phyloP scores from a whole-genome alignment of 2,113 vertebrate genomes.

The Gyps fulvus region DNA sequence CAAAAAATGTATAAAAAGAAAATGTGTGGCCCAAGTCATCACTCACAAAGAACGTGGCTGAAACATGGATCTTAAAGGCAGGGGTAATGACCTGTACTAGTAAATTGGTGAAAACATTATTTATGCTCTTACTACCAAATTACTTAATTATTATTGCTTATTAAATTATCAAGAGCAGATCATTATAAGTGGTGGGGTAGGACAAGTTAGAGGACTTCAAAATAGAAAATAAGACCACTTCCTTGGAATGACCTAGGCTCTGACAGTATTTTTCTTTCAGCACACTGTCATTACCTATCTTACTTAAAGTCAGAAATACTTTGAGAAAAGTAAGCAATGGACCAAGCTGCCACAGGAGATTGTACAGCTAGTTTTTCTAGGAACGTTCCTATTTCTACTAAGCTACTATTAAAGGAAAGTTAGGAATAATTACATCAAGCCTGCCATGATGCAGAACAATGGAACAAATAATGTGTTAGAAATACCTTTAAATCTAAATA shows the following conservation, averaged over 20 bases:
- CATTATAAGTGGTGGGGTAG: not conserved
- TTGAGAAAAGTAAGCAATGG: not conserved
- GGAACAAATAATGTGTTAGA: not conserved
- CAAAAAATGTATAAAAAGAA: not conserved
- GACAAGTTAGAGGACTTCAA: not conserved
- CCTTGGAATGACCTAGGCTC: not conserved
- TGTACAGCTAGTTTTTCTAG: not conserved
- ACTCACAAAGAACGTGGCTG: not conserved
- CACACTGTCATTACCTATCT: not conserved
- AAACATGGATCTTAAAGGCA: not conserved
- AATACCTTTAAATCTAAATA: not conserved
- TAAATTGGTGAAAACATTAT: not conserved
- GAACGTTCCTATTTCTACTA: not conserved
- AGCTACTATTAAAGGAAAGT: not conserved
- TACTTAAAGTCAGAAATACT: not conserved
- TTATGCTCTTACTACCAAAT: not conserved
- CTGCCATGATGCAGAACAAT: not conserved
- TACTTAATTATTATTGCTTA: not conserved
- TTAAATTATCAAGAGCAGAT: not conserved
- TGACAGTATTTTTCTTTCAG: not conserved
- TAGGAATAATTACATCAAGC: not conserved
- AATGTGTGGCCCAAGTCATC: not conserved
- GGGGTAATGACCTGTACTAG: not conserved
- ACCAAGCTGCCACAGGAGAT: not conserved
- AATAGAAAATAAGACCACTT: not conserved